phyloP scores from a whole-genome alignment of 2,113 vertebrate genomes.

The Anolis sagrei region DNA sequence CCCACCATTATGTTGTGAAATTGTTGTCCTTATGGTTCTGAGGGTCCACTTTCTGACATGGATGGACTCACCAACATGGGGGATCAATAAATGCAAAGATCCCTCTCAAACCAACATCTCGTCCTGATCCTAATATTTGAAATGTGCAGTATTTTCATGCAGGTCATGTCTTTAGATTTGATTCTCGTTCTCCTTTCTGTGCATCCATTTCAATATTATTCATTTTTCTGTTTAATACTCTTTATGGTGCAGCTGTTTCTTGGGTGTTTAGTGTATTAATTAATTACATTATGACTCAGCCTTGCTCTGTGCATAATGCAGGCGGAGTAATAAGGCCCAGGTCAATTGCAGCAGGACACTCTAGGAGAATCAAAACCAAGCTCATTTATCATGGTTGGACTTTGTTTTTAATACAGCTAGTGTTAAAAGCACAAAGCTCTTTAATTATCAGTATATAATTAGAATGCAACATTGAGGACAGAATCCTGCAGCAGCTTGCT shows the following conservation, averaged over 20 bases:
- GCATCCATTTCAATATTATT: not conserved
- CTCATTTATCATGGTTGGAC: constrained; percentile 17
- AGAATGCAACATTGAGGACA: not conserved
- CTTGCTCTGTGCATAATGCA: not conserved
- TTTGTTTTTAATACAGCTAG: constrained; percentile 14
- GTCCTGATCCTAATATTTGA: not conserved
- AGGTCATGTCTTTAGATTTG: not conserved
- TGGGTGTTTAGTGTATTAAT: constrained; percentile 2
- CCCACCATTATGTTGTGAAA: too few relatives aligned
- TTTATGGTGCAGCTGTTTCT: rapidly evolving
- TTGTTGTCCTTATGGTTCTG: not conserved
- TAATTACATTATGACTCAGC: constrained; percentile 19
- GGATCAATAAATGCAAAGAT: not conserved
- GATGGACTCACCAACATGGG: not conserved
- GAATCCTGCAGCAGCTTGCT: not conserved
- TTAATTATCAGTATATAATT: constrained; percentile 10
- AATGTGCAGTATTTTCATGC: not conserved
- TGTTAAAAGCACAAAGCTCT: not conserved
- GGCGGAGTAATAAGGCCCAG: constrained; percentile 8
- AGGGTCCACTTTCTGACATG: not conserved
- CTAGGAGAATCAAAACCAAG: not conserved
- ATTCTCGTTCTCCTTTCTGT: constrained; percentile 4
- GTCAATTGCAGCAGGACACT: constrained; percentile 3
- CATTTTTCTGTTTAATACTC: not conserved
- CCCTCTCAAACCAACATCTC: not conserved